phyloP scores from a whole-genome alignment of 2,797 vertebrate genomes.

The Bradypus variegatus region DNA sequence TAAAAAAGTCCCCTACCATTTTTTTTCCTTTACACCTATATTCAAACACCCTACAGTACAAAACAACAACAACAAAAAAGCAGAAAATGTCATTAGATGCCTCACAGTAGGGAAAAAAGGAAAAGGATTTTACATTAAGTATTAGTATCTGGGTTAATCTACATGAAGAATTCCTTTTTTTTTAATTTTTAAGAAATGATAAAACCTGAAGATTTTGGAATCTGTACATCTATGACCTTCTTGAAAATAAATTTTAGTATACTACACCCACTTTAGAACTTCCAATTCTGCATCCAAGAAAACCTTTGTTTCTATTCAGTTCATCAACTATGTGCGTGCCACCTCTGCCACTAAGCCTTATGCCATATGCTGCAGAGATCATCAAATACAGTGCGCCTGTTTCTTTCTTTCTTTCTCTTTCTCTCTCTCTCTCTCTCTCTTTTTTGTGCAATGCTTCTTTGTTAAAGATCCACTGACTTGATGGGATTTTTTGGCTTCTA shows the following conservation, averaged over 20 bases:
- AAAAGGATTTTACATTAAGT: background rate
- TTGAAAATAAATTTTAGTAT: background rate
- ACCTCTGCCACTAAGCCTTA: background rate
- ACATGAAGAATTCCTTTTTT: background rate
- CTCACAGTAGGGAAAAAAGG: background rate
- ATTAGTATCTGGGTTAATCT: background rate
- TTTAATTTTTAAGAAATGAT: constrained; percentile 19
- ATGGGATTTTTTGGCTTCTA: background rate
- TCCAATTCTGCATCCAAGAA: background rate
- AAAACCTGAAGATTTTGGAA: constrained; percentile 5
- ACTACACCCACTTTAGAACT: background rate
- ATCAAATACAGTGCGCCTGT: background rate
- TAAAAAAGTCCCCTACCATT: background rate
- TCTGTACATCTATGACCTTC: background rate
- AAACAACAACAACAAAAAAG: background rate
- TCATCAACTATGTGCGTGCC: background rate
- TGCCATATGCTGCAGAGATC: background rate
- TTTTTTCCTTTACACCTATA: background rate
- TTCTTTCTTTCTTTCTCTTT: background rate
- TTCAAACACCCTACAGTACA: background rate
- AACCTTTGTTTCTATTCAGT: background rate
- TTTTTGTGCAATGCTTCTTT: background rate
- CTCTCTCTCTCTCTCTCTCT: too few relatives aligned
- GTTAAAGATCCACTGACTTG: background rate
- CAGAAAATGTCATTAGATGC: background rate